Base-by-base conservation (phyloP, 2,888 invertebrate genomes). In the Diarsia dahlii region DNA sequence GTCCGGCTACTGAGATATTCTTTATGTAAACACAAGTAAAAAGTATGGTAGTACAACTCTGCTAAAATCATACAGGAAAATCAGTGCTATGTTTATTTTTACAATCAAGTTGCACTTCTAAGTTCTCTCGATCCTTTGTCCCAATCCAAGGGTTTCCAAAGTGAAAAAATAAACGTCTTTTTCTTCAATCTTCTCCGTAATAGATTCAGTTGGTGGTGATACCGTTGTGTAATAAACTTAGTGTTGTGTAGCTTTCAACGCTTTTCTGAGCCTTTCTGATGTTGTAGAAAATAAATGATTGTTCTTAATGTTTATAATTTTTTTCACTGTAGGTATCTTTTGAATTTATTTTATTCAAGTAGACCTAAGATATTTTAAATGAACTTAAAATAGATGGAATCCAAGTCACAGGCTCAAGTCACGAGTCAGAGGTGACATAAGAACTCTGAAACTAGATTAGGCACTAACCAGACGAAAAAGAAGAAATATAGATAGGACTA, bases 181-280 rank as follows among this genome's bases (percentile, higher is more conserved):
- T 83, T 83, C 72, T 79, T 79, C 70, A 81, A 83, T 79, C 66
- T 67, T 58, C 69, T 70, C 69, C 13, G 83, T 67, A 73, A 73
- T 70, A 67, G 58, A 71, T 73, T 78, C 73, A 73, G 70, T 70
- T 69, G 20, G 65, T 66, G 64, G 78, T 69, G 23, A 66, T 58
- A 0, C 20, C 4, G n/a, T 70, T 83, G 48, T 60, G 66, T 73
- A 73, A 78, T 62, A 70, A 65, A 81, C 64, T 64, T 68, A 56
- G 72, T 52, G 23, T 78, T 78, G 28, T 60, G 48, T 70, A 67
- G 48, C 52, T 28, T 18, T 39, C 34, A 50, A 50, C 50, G 45
- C n/a, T 39, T 54, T 13, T 15, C 15, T 64, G 50, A 65, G 28
- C 34, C 48, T n/a, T n/a, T n/a, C n/a, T n/a, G 39, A 60, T 77